Conservation (phyloP, 2,888 invertebrate genomes). For the Hoplodrina ambigua region DNA sequence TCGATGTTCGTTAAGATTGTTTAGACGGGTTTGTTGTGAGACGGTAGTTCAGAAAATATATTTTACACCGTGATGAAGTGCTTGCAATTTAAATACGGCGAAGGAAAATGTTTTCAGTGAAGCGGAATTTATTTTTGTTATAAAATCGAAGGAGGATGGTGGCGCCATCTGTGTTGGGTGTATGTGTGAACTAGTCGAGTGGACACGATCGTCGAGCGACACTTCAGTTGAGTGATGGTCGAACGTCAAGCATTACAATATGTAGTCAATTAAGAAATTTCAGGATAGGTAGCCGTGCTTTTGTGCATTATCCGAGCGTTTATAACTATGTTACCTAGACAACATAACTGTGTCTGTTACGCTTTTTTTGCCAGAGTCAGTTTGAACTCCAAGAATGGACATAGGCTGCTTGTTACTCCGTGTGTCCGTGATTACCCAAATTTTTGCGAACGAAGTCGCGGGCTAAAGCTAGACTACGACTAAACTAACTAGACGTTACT, state of each 20-base stretch:
- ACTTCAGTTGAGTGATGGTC: conserved; percentile 56
- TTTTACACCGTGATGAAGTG: conserved; percentile 48
- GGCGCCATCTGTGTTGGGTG: conserved; percentile 40
- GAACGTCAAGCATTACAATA: conserved; percentile 50
- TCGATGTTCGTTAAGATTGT: conserved; percentile 48
- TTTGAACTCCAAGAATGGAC: too few species aligned
- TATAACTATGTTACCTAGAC: too few species aligned
- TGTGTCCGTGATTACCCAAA: too few species aligned
- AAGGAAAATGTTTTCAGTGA: conserved; percentile 34
- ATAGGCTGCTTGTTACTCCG: too few species aligned
- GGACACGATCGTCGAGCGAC: conserved; percentile 44
- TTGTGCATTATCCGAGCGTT: neutral
- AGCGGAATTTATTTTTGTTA: conserved; percentile 32
- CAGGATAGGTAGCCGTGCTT: conserved; percentile 9
- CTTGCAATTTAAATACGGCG: conserved; percentile 53
- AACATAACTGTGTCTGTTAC: too few species aligned
- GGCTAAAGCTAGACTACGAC: too few species aligned
- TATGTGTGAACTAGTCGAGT: conserved; percentile 47
- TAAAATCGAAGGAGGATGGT: conserved; percentile 29
- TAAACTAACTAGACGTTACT: too few species aligned
- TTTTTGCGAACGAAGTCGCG: too few species aligned
- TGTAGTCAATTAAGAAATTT: conserved; percentile 51
- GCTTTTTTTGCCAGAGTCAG: too few species aligned
- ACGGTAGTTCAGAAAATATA: conserved; percentile 38
- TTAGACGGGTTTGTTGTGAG: conserved; percentile 15